Conservation (phyloP, 1,140 invertebrate species). For the Copidosoma floridanum region DNA sequence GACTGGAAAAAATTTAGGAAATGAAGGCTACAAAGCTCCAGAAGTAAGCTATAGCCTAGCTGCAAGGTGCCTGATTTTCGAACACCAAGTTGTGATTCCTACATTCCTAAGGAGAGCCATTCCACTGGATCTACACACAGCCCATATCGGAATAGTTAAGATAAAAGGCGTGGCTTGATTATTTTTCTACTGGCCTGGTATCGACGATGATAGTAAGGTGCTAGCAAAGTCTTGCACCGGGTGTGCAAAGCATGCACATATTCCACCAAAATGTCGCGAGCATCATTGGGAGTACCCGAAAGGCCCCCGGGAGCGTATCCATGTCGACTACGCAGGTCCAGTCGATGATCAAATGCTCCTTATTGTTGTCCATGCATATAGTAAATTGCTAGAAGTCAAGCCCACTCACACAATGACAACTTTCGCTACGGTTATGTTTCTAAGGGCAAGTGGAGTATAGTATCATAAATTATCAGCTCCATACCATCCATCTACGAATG, state of each 20-base stretch:
- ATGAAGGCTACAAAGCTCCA: slow-evolving; percentile 20
- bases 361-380: not conserved
- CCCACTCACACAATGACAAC: slow-evolving; percentile 19
- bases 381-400: slow-evolving; percentile 11
- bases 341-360: no score
- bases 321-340: slow-evolving; percentile 50
- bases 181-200: no score
- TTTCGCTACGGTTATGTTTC: slow-evolving; percentile 26
- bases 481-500: not conserved
- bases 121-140: slow-evolving; percentile 45
- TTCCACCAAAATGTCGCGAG: slow-evolving; percentile 2
- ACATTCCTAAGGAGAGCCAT: slow-evolving; percentile 29
- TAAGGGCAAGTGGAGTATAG: slow-evolving; percentile 32
- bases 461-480: slow-evolving; percentile 27
- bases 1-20: slow-evolving; percentile 7
- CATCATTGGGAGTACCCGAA: no score
- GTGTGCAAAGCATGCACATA: slow-evolving; percentile 17
- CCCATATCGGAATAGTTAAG: no score
- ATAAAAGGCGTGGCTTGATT: slow-evolving; percentile 52
- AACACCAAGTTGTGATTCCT: slow-evolving; percentile 38
- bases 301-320: slow-evolving; percentile 49
- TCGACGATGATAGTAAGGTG: slow-evolving; percentile 51
- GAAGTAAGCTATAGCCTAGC: slow-evolving; percentile 29
- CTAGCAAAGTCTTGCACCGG: slow-evolving; percentile 17
- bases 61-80: slow-evolving; percentile 27